Base-by-base conservation (phyloP, 1,140 invertebrate genomes). In the Hestina assimilis region DNA sequence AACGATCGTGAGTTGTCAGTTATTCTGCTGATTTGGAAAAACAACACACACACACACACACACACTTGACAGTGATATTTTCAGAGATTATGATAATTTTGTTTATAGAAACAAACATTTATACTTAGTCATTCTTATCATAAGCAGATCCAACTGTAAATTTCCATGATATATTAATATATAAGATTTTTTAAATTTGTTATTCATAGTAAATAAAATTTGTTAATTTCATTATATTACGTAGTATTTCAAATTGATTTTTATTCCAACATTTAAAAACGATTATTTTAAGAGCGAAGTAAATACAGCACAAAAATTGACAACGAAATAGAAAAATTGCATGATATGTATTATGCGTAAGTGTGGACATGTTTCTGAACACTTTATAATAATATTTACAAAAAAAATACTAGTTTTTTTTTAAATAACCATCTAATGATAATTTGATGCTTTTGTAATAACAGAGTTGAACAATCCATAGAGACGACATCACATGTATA, bases 21-120 rank as follows among this genome's bases (percentile, higher is more conserved):
- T 60, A 48, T 48, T 54, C 38, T 54, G 58, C 45, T 54, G 33
- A n/a, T 21, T 31, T 42, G n/a, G n/a, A n/a, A n/a, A 9, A 19
- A 11, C n/a, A 9, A 19, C 15, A 28, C 9, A 40, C 19, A 38
- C 17, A 45, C 14, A 38, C 15, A 51, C 4, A 33, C n/a, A 38
- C 15, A 51, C 4, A 33, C n/a, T 26, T 20, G n/a, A n/a, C n/a
- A n/a, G n/a, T n/a, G n/a, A n/a, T 43, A 9, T 8, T n/a, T 19
- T 43, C 8, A 7, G 3, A 23, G 11, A 9, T 19, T 6, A 24
- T 9, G 7, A 11, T 19, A n/a, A 43, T n/a, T 28, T 31, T 31
- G 15, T 33, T 17, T 23, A 21, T n/a, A n/a, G n/a, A n/a, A n/a
- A n/a, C n/a, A n/a, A n/a, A n/a, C n/a, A n/a, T n/a, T n/a, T n/a